Conservation (phyloP, 2,888 invertebrate species). For the Macrostomum cliftonense region DNA sequence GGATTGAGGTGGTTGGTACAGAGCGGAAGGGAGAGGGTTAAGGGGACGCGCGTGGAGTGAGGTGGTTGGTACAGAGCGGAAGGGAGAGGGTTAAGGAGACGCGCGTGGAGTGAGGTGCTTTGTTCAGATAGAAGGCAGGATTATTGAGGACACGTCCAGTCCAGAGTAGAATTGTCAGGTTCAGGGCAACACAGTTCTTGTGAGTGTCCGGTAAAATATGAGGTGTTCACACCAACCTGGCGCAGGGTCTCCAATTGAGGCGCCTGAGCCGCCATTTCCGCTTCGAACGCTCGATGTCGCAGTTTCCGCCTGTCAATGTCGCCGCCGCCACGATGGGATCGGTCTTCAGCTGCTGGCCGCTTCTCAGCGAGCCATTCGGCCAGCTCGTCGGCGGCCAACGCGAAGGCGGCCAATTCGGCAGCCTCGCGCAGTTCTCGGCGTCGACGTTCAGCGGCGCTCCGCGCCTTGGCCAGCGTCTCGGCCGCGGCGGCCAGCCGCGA, state of each 20-base stretch:
- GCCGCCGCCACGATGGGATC: conserved; percentile 68
- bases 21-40: no score
- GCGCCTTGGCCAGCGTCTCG: conserved; percentile 74
- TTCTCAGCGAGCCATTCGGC: conserved; percentile 78
- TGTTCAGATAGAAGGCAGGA: no score
- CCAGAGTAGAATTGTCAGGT: no score
- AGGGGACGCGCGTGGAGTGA: no score
- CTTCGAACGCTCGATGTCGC: conserved; percentile 41
- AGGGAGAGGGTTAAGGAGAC: no score
- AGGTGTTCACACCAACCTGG: not conserved
- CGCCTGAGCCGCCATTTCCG: conserved; percentile 39
- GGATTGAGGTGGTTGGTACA: no score
- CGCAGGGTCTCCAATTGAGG: not conserved
- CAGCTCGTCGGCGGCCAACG: conserved; percentile 56
- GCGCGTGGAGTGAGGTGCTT: no score
- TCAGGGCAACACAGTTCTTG: no score
- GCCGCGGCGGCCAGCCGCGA: conserved; percentile 59
- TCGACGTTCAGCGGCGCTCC: conserved; percentile 65
- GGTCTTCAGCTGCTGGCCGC: conserved; percentile 68
- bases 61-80: no score
- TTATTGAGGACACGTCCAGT: no score
- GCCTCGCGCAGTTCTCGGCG: conserved; percentile 70
- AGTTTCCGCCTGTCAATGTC: conserved; percentile 45
- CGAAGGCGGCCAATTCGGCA: conserved; percentile 81
- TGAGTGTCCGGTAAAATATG: no score